Evolutionary conservation across 1,140 invertebrate genomes (phyloP), one percentile per base, ranked within the genome.

Genomic region (Lepidurus arcticus): DNA sequence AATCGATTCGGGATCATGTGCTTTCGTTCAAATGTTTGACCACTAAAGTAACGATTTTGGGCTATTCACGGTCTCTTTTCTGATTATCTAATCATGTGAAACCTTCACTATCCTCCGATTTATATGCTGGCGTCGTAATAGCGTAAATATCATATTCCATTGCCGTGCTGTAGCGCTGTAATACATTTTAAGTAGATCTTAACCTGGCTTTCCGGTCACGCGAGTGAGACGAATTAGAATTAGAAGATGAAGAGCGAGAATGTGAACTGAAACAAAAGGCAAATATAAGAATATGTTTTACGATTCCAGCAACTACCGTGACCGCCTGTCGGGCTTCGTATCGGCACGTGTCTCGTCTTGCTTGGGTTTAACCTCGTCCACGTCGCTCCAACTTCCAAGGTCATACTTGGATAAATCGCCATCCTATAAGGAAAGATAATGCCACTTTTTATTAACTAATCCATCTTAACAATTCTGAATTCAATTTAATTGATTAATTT

Each of bases 371-470:
- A 81, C 80, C 9, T 86, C 82, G 75, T 86, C 86, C 79, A 87
- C 86, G 75, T 88, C 87, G 75, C 90, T 91, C 88, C 90, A 91
- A 82, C 89, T 91, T 84, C 89, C 91, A 44, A 94, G 85, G 85
- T 93, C 92, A 83, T 94, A 94, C 84, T 94, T 94, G 16, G 92
- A 93, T 78, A 93, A 85, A 86, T 94, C 92, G 26, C 88, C 92
- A 84, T 92, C 92, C 79, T 91, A 90, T 2, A 89, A 88, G 16
- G 1, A 75, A 11, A 42, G 13, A 42, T 24, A 11, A 24, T 16
- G 7, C 2, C 34, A 34, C 34, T 34, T 34, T 34, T 34, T 34
- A 34, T 34, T 3, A 34, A 34, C 34, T 34, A 34, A 34, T 34
- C 4, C 34, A 34, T 4, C 34, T 34, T 34, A 34, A 34, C 4